Evolutionary conservation across 2,888 invertebrate genomes (phyloP), one percentile per base, ranked within the genome.

Genomic region (Seira sanloemensis): DNA sequence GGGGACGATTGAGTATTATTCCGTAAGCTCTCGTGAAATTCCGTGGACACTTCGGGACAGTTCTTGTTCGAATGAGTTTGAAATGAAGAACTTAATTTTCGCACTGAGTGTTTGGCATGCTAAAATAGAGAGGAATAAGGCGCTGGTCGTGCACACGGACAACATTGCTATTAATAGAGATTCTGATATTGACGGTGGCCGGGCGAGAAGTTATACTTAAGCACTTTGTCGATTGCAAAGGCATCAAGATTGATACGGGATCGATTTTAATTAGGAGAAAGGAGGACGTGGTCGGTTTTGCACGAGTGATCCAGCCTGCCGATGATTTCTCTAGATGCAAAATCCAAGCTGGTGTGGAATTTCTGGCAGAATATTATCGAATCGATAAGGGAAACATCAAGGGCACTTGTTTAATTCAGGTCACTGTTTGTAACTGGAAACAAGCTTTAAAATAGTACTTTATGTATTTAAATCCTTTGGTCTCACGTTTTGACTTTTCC

Each of bases 41-140:
- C 66, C 73, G 66, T 46, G 65, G 77, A 66, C 50, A 77, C 27
- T 58, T 23, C 2, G 12, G n/a, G 21, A 19, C 19, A 18, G 16
- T 12, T 23, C 25, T 12, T 21, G 54, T 65, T 26, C 84, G 2
- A 62, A 23, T 1, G 84, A 84, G 26, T 84, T 84, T 62, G 84
- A 84, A 75, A 84, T 78, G 78, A 84, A 84, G 25, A 84, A 84
- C 46, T 46, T 78, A 18, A 24, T 78, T 0, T 65, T 73, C 12
- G 74, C 84, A 1, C 37, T 84, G 18, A 26, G 74, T 26, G 2
- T 78, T 12, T 84, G 84, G 84, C 27, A 78, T 21, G 18, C 46
- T 18, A 27, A 67, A 0, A 84, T 84, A 7, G 46, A 23, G 37
- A 19, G 18, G 5, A 7, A 25, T 0, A 74, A 37, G 25, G 24